A percentile compares a stretch with the other conserved stretches of the same genome.
phyloP scores from a whole-genome alignment of 2,888 invertebrate genomes.

The Lasioglossum morio region DNA sequence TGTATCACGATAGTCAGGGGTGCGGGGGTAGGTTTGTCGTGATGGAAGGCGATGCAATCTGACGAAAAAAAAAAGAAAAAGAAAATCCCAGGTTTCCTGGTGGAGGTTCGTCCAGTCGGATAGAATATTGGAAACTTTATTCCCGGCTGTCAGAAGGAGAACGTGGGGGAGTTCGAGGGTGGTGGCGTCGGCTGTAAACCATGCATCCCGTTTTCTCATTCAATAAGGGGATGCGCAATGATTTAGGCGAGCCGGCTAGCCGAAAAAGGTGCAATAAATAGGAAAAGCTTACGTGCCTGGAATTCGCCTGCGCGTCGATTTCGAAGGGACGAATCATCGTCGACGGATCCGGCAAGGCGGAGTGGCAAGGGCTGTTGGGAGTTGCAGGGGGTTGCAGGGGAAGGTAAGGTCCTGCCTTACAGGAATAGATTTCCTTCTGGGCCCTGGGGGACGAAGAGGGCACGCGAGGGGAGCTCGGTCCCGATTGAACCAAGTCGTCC shows the following conservation, averaged over 20 bases:
- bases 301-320: conserved; percentile 70
- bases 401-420: conserved; percentile 26
- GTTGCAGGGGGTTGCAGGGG: conserved; percentile 23
- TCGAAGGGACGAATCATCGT: conserved; percentile 66
- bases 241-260: conserved; percentile 77
- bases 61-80: not conserved
- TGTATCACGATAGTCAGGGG: conserved; percentile 13
- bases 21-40: not conserved
- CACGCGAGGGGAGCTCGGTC: conserved; percentile 33
- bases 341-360: conserved; percentile 42
- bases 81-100: conserved; percentile 27
- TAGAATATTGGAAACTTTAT: conserved; percentile 79
- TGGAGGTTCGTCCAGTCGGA: conserved; percentile 53
- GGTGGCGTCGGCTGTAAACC: conserved; percentile 73
- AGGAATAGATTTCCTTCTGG: conserved; percentile 69
- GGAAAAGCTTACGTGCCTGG: conserved; percentile 77
- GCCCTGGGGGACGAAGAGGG: conserved; percentile 19
- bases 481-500: conserved; percentile 75
- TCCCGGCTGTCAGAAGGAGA: conserved; percentile 61
- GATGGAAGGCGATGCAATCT: conserved; percentile 27
- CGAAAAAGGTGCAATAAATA: conserved; percentile 80
- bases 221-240: conserved; percentile 80
- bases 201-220: conserved; percentile 75
- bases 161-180: conserved; percentile 43
- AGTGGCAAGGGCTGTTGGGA: not conserved